Base-by-base conservation (phyloP, 2,888 invertebrate species). In the Cataglyphis livida region DNA sequence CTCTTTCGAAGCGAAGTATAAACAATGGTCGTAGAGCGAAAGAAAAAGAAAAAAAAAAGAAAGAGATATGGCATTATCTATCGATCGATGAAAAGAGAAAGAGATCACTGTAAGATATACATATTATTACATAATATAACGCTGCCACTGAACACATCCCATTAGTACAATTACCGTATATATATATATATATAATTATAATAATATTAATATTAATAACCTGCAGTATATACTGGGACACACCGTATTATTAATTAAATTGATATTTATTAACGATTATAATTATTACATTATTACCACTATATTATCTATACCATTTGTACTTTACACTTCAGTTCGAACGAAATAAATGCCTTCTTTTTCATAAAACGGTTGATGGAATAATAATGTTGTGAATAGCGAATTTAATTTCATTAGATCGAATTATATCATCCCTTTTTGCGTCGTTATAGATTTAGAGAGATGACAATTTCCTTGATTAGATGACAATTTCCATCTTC, bases 321-420 rank as follows among this genome's bases (percentile, higher is more conserved):
- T 94, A 94, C 94, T 94, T 94, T 94, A 93, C 90, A 94, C 93
- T 94, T 94, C 90, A 92, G 93, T 94, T 94, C 90, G 91, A 92
- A 92, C 87, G 92, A 94, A 94, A 94, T 94, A 94, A 94, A 94
- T 94, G 94, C 94, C 94, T 94, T 94, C 94, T 94, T 94, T 94
- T 94, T 94, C 94, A 94, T 94, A 94, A 92, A 91, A 92, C 85
- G 10, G 10, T 41, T 68, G 44, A 66, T 57, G 54, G 28, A 15
- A 18, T 21, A 32, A 82, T 71, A 59, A 68, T 32, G 66, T 68
- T 48, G 51, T 68, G 68, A 3, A 78, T 68, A n/a, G 15, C 32
- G 32, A 18, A 66, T n/a, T 28, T 66, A 57, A 25, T 35, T 38
- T 32, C n/a, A 32, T 32, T 78, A 3, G 4, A 68, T 68, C 21